Evolutionary conservation across 2,888 invertebrate species (phyloP), one percentile per base, ranked within the genome.

Genomic region (Eumerus sabulonum): DNA sequence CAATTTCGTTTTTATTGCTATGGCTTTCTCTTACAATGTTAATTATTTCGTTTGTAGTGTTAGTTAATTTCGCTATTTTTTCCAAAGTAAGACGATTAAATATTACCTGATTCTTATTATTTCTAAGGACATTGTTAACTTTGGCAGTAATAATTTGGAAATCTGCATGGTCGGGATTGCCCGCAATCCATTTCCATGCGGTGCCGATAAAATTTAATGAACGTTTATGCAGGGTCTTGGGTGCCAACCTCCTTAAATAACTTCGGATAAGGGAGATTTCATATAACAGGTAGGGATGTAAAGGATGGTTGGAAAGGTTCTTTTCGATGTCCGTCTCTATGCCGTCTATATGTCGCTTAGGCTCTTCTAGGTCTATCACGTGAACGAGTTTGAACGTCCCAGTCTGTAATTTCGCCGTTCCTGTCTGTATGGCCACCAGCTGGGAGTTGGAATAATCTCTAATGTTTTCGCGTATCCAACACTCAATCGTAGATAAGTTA

Each of bases 381-480:
- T 81, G 81, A 9, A 76, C 67, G 71, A 36, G 63, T 44, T 51
- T 35, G 17, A 64, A 36, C 19, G 56, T 48, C 57, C 66, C 14
- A 42, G 45, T 47, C 77, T 73, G 13, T 51, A 44, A 64, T 19
- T 44, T 63, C 9, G 63, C 12, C 17, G 40, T 19, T 36, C 45
- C 63, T 45, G 27, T 35, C 36, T 64, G 36, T n/a, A 64, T 19
- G n/a, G 35, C 36, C n/a, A 36, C 53, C 35, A 63, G 12, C 16
- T 64, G 44, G 17, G 53, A 9, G 11, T 53, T 53, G 1, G 63
- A 35, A 14, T 27, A 63, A 27, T 63, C 44, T 4, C 44, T 1
- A 9, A 53, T 54, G 42, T 54, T 1, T 12, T 38, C 35, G 36
- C 35, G n/a, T 42, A 13, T 14, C 14, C 19, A 12, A 35, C 16